Percentiles rank a stretch among this genome's conserved stretches.
Evolutionary conservation across 2,888 invertebrate species (phyloP).

Genomic region (Sarcophaga caerulescens): DNA sequence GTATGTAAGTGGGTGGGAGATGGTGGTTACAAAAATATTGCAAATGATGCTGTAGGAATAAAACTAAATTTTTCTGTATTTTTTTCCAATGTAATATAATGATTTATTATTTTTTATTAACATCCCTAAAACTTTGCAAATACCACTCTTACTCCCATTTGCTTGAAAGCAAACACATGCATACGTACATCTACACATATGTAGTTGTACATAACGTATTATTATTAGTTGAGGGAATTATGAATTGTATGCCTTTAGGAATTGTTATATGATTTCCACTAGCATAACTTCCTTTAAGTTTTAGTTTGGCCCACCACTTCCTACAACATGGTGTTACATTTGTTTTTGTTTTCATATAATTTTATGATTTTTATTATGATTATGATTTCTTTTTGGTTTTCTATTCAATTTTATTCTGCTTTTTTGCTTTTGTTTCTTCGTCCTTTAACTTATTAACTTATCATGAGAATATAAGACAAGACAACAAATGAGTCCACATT

Average conservation of each 20-base stretch:
- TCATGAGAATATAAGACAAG: conserved; percentile 16
- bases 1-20: neutral
- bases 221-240: neutral
- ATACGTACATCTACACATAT: neutral
- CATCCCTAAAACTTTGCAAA: conserved; percentile 53
- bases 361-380: conserved; percentile 37
- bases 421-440: neutral
- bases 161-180: neutral
- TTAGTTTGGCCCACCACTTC: conserved; percentile 39
- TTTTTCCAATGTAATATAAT: conserved; percentile 12
- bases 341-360: neutral
- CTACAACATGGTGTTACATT: neutral
- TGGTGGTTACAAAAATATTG: neutral
- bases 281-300: conserved; percentile 4
- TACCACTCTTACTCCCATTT: conserved; percentile 23
- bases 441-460: conserved; percentile 57
- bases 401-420: neutral
- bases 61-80: neutral
- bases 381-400: conserved; percentile 1
- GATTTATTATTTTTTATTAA: conserved; percentile 67
- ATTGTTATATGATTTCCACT: conserved; percentile 9
- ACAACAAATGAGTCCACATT: conserved; percentile 57
- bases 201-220: neutral
- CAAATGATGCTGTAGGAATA: neutral
- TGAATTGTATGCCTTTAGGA: conserved; percentile 49